A percentile compares a stretch with the other conserved stretches of the same genome.
Evolutionary conservation across 2,113 vertebrate species (phyloP).

Genomic region (Perca fluviatilis): DNA sequence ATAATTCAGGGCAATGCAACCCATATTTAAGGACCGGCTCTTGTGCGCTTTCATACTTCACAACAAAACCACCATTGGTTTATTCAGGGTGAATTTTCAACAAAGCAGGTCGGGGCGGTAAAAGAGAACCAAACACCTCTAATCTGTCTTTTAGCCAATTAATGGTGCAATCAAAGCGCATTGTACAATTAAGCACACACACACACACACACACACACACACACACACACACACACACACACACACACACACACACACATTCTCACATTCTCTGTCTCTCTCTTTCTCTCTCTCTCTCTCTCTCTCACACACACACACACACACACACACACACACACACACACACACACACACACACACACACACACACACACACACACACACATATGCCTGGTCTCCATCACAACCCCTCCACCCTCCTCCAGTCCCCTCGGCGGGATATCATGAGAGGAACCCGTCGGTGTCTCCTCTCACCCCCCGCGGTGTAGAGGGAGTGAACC

Average conservation of each 20-base stretch:
- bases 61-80: not conserved
- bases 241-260: too few relatives aligned
- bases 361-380: not conserved
- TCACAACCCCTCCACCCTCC: conserved; percentile 2
- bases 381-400: conserved; percentile 10
- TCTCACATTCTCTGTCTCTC: too few relatives aligned
- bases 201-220: not conserved
- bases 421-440: conserved; percentile 29
- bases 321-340: not conserved
- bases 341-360: conserved; percentile 2
- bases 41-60: not conserved
- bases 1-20: not conserved
- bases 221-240: not conserved
- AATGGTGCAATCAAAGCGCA: conserved; percentile 27
- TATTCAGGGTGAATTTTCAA: conserved; percentile 11
- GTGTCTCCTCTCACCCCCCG: conserved; percentile 15
- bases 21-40: not conserved
- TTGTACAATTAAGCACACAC: conserved; percentile 39
- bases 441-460: conserved; percentile 51
- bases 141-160: conserved; percentile 48
- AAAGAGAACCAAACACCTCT: not conserved
- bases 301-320: not conserved
- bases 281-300: too few relatives aligned
- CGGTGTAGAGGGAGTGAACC: conserved; percentile 42
- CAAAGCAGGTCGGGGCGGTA: conserved; percentile 45